Evolutionary conservation across 2,888 invertebrate genomes (phyloP).

Genomic region (Heteromyza rotundicornis): DNA sequence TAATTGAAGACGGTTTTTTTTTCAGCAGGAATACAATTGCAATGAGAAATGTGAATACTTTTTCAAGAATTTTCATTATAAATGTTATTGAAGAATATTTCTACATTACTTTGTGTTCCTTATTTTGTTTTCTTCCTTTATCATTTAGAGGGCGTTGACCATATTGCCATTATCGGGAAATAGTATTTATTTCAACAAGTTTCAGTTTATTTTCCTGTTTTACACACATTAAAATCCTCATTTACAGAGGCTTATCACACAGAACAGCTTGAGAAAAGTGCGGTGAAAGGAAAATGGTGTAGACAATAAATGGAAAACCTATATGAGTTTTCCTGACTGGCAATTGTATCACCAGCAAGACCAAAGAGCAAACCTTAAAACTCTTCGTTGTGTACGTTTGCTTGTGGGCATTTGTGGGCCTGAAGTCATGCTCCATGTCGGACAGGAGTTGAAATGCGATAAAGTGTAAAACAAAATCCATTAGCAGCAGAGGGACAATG

Average conservation of each 20-base stretch:
- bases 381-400: conserved; percentile 22
- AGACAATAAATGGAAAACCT: conserved; percentile 23
- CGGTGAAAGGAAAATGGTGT: conserved; percentile 16
- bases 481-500: conserved; percentile 7
- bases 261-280: not conserved
- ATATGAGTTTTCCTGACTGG: not conserved
- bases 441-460: not conserved
- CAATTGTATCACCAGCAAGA: conserved; percentile 45
- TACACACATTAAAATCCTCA: not conserved
- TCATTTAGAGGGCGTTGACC: too few species aligned
- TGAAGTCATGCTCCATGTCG: conserved; percentile 1
- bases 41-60: too few species aligned
- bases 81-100: too few species aligned
- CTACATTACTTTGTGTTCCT: too few species aligned
- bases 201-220: not conserved
- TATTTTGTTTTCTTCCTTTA: too few species aligned
- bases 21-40: too few species aligned
- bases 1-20: too few species aligned
- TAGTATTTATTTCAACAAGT: too few species aligned
- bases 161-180: too few species aligned
- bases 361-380: not conserved
- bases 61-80: too few species aligned
- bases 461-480: conserved; percentile 2
- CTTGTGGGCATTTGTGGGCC: conserved; percentile 23
- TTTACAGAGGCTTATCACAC: not conserved